phyloP scores from a whole-genome alignment of 2,888 invertebrate species.

The Pammene aurita region DNA sequence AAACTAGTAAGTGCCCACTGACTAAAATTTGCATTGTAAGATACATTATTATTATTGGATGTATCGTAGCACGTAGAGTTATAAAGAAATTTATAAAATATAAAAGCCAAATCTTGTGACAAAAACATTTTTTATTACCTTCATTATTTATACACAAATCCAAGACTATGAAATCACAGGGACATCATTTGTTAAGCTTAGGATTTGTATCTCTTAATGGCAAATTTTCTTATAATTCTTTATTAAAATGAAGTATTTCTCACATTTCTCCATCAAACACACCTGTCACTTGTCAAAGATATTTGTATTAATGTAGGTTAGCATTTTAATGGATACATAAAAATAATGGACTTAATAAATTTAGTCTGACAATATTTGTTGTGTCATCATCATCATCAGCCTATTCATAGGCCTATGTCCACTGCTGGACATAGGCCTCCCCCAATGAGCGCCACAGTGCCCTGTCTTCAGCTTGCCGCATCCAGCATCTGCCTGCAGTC shows the following conservation, averaged over 20 bases:
- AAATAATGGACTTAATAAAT: conserved; percentile 1
- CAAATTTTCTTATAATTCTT: background rate
- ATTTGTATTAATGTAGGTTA: background rate
- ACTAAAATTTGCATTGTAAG: too few species aligned
- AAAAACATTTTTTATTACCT: background rate
- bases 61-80: too few species aligned
- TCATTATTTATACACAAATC: background rate
- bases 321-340: too few species aligned
- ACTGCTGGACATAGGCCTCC: too few species aligned
- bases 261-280: conserved; percentile 5
- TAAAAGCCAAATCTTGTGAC: background rate
- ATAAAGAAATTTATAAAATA: too few species aligned
- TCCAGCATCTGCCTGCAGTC: too few species aligned
- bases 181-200: conserved; percentile 23
- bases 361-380: background rate
- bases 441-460: too few species aligned
- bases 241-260: background rate
- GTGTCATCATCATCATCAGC: too few species aligned
- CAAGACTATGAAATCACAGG: background rate
- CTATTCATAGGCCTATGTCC: too few species aligned
- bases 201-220: conserved; percentile 1
- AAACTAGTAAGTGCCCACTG: too few species aligned
- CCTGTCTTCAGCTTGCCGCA: too few species aligned
- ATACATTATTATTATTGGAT: too few species aligned
- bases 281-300: background rate